phyloP scores from a whole-genome alignment of 2,797 vertebrate species.

The Hypotaenidia okinawae region DNA sequence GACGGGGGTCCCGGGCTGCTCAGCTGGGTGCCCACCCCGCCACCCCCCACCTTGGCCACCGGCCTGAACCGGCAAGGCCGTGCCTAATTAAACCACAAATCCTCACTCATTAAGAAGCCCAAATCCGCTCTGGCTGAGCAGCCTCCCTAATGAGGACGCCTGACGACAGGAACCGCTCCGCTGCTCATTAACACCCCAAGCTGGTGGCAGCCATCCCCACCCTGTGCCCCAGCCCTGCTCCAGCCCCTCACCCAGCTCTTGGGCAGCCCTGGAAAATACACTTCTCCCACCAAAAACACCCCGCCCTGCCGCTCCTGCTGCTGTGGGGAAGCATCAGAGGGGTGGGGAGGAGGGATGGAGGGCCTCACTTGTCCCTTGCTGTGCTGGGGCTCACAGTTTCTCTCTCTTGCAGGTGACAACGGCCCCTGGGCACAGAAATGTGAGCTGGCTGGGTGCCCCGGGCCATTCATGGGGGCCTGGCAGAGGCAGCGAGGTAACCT shows the following conservation, averaged over 20 bases:
- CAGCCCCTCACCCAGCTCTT: not conserved
- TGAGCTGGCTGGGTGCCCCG: constrained; percentile 87
- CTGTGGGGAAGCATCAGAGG: not conserved
- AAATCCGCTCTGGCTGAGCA: constrained; percentile 52
- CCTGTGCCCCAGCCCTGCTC: not conserved
- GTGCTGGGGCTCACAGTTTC: not conserved
- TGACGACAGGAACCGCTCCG: not conserved
- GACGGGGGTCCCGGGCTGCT: accelerated
- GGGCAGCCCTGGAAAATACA: not conserved
- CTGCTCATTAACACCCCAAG: constrained; percentile 32
- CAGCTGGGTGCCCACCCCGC: not conserved
- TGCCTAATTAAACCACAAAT: constrained; percentile 58
- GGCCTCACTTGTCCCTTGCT: accelerated
- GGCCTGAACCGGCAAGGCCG: not conserved
- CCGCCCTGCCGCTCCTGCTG: not conserved
- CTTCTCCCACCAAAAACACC: not conserved
- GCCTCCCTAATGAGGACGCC: constrained; percentile 63
- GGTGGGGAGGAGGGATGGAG: not conserved
- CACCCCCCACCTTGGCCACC: accelerated
- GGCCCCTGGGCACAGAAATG: constrained; percentile 98
- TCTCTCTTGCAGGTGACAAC: constrained; percentile 88
- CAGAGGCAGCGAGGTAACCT: constrained; percentile 86
- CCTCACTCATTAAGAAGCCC: constrained; percentile 44
- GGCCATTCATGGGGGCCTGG: constrained; percentile 91
- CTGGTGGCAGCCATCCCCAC: not conserved